Conservation (phyloP, 2,797 vertebrate species). For the Corythornis leucogaster region DNA sequence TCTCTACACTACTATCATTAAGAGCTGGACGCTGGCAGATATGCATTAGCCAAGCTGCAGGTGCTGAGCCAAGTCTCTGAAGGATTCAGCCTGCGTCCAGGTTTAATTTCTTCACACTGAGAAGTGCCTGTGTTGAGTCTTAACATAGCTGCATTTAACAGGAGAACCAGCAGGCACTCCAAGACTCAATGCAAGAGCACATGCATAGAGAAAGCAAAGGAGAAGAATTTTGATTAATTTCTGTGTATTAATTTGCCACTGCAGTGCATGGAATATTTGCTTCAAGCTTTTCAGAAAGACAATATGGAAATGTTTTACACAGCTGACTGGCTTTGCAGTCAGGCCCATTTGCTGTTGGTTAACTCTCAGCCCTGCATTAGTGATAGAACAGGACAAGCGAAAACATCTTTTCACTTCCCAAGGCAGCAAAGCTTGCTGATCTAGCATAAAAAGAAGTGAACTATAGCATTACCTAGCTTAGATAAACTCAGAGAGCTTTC, state of each 20-base stretch:
- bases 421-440: neutral
- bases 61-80: neutral
- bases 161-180: slow-evolving; percentile 5
- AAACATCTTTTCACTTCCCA: slow-evolving; percentile 13
- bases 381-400: neutral
- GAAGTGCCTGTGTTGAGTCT: neutral
- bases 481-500: neutral
- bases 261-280: neutral
- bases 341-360: slow-evolving; percentile 14
- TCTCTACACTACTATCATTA: neutral
- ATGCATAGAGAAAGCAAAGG: neutral
- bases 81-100: neutral
- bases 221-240: slow-evolving; percentile 57
- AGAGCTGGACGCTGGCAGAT: neutral
- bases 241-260: slow-evolving; percentile 5
- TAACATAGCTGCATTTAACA: neutral
- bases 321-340: neutral
- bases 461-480: neutral
- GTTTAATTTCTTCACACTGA: slow-evolving; percentile 23
- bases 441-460: slow-evolving; percentile 1
- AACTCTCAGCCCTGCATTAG: neutral
- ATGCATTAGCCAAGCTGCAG: neutral
- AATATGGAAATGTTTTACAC: slow-evolving; percentile 24
- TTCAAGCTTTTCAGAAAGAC: slow-evolving; percentile 3
- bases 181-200: neutral